A percentile compares a stretch with the other conserved stretches of the same genome.
These are phyloP conservation scores for Zaprionus ghesquierei DNA, from an alignment of 1,140 invertebrate species.

Conservation along the genomic window DNA sequence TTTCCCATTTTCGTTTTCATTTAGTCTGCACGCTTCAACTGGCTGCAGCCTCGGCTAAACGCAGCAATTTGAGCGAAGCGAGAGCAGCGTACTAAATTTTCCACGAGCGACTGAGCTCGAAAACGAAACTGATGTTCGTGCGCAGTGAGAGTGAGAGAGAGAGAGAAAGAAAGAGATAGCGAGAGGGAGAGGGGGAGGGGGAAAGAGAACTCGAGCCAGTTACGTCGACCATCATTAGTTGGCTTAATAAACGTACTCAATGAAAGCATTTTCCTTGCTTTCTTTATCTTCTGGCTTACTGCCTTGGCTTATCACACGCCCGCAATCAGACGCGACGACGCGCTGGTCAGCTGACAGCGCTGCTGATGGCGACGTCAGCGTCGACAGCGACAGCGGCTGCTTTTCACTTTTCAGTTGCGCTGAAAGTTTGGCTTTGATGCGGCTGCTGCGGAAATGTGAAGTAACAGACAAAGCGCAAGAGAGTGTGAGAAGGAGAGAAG, in stretches of 20 bases:
- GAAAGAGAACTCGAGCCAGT: conserved; percentile 20
- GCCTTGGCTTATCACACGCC: conserved; percentile 61
- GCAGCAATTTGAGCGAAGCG: conserved; percentile 67
- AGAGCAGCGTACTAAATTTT: conserved; percentile 73
- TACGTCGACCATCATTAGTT: conserved; percentile 73
- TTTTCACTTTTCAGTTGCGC: conserved; percentile 71
- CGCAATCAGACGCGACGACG: conserved; percentile 43
- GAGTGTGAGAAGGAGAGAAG: neutral
- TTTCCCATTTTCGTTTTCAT: conserved; percentile 37
- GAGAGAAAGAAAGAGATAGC: neutral
- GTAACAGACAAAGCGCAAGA: conserved; percentile 49
- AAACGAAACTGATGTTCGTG: conserved; percentile 63
- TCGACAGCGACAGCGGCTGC: conserved; percentile 8
- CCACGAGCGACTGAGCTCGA: conserved; percentile 71
- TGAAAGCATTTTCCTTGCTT: conserved; percentile 33
- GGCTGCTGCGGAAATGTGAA: conserved; percentile 55
- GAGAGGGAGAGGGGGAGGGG: neutral
- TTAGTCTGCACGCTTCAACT: conserved; percentile 70
- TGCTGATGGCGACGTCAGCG: neutral
- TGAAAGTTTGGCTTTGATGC: conserved; percentile 34
- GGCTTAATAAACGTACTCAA: conserved; percentile 66
- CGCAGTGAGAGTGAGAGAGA: neutral
- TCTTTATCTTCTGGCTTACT: conserved; percentile 4
- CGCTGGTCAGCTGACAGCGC: conserved; percentile 21
- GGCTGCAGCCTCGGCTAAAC: conserved; percentile 53